These are phyloP conservation scores for Thecophora atra DNA, from an alignment of 2,888 invertebrate genomes.

Conservation along the genomic window DNA sequence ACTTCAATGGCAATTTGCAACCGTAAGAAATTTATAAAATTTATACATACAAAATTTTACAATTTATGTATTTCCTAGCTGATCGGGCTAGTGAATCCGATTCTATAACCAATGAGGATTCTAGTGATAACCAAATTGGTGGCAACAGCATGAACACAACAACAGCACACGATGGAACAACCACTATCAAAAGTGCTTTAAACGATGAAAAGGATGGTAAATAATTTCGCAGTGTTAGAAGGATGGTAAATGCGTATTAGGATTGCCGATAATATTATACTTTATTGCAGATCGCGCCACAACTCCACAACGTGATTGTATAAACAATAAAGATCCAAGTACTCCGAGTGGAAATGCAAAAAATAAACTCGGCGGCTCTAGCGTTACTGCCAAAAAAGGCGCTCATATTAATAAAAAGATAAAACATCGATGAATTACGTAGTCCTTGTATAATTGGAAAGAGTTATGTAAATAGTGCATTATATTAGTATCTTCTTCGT, in stretches of 20 bases:
- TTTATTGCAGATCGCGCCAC: conserved; percentile 46
- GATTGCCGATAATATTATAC: neutral
- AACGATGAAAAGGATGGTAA: conserved; percentile 63
- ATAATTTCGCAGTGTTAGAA: too few species aligned
- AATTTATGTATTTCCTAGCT: conserved; percentile 68
- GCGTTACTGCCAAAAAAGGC: conserved; percentile 70
- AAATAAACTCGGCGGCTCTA: conserved; percentile 68
- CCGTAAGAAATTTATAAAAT: conserved; percentile 72
- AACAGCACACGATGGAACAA: conserved; percentile 62
- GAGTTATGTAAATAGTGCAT: conserved; percentile 73
- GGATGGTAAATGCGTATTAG: too few species aligned
- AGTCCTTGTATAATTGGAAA: conserved; percentile 75
- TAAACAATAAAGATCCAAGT: conserved; percentile 55
- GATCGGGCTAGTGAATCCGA: conserved; percentile 89
- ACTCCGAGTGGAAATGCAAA: conserved; percentile 64
- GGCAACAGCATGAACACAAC: conserved; percentile 66
- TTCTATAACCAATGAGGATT: conserved; percentile 83
- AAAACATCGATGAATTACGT: conserved; percentile 73
- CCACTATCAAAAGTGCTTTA: conserved; percentile 59
- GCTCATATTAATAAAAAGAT: conserved; percentile 85
- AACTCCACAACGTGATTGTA: conserved; percentile 57
- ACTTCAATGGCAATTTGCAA: conserved; percentile 92
- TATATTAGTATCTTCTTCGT: conserved; percentile 53
- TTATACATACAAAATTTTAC: neutral
- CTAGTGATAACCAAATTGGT: conserved; percentile 75